Evolutionary conservation across 1,140 invertebrate species (phyloP), one percentile per base, ranked within the genome.

Genomic region (Saccostrea echinata): DNA sequence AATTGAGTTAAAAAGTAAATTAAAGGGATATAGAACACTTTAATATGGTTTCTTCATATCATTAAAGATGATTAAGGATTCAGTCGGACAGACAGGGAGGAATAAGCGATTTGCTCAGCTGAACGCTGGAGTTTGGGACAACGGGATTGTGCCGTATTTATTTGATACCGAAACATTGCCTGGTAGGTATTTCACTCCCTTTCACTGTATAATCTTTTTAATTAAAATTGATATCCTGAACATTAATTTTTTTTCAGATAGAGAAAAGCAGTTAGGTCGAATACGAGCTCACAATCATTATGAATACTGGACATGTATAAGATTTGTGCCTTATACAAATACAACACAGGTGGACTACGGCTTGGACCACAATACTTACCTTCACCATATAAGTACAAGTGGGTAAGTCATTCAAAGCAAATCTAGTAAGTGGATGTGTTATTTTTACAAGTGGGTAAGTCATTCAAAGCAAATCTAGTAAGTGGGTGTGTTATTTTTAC

Each of bases 231-330:
- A 6, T 13, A 0, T 12, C 24, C 11, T 27, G 13, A 30, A 80
- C 16, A 80, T 6, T 4, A 24, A 43, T 30, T 30, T 8, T 80
- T 76, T 76, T 80, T 13, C 71, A 80, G 81, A 51, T 21, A 13
- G 51, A 9, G n/a, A 27, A 13, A 53, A 83, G 13, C 35, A 52
- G 81, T 0, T 52, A 16, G 43, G 81, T 21, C 24, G 81, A 52
- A 51, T 83, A 13, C 81, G 81, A 43, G 81, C 81, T 12, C 81
- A 83, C 81, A 83, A 83, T 21, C 81, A 83, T 21, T 83, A 83
- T 27, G 18, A 83, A 21, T 83, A 83, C 81, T 83, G 81, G 81
- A 83, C 81, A 1, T 83, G 81, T 51, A 13, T 83, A 33, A 21
- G 81, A 3, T 83, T 83, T 35, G 43, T 83, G 11, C 35, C 35